Evolutionary conservation across 2,113 vertebrate genomes (phyloP), one percentile per base, ranked within the genome.

Genomic region (Syngnathoides biaculeatus): DNA sequence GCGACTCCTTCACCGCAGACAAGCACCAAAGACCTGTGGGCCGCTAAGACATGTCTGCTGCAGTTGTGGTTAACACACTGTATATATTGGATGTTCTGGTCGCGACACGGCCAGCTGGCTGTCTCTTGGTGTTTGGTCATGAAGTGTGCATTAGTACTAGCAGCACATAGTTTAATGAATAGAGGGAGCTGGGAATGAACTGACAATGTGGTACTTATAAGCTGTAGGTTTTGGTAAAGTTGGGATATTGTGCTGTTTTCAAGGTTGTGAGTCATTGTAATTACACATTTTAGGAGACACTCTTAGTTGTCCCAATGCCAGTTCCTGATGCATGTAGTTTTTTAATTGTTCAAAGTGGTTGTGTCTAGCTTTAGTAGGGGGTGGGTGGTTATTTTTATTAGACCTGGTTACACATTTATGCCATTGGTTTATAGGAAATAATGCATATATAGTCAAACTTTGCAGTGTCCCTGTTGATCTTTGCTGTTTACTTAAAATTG

Each of bases 181-280:
- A 4, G 22, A 57, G 2, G 22, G 66, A 24, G 55, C 13, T 68
- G 71, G 67, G 75, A 61, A 68, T 84, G 26, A 70, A 65, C 59
- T 13, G 35, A 69, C 35, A 6, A 5, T 8, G 3, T 8, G 5
- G 40, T 27, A 47, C 56, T 67, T 65, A 62, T 55, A 57, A 65
- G 43, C 40, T 39, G 68, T 77, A 59, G 64, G 17, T 5, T 64
- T 72, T 57, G 78, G 65, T 1, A 64, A 72, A 74, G 75, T 75
- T 75, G 62, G 26, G 47, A 65, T 73, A 71, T 72, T 81, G 45
- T 53, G 80, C 66, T 84, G 80, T 80, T 89, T 79, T 79, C 53
- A 67, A 65, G 35, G 77, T 52, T 79, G 79, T 75, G 75, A 83
- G 73, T 80, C 78, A 79, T 79, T 60, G 58, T 77, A 80, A 79